These are phyloP conservation scores for Picathartes gymnocephalus DNA, from an alignment of 2,113 vertebrate genomes.

Conservation along the genomic window DNA sequence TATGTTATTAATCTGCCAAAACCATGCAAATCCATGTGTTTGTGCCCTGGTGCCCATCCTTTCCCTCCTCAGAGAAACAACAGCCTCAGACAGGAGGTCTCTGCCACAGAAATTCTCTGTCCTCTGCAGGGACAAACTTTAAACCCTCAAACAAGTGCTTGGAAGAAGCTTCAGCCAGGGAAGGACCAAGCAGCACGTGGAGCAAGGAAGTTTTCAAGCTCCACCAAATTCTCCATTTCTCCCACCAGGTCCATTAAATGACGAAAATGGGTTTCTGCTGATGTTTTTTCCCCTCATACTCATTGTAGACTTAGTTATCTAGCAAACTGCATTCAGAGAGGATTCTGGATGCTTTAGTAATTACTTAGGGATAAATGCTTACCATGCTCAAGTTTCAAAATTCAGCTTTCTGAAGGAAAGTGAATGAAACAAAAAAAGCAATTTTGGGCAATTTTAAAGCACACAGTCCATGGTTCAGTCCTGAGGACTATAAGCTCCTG, in stretches of 20 bases:
- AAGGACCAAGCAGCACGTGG: fast-evolving
- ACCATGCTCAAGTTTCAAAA: not conserved
- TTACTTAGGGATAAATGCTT: not conserved
- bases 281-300: fast-evolving
- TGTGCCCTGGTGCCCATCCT: not conserved
- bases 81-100: not conserved
- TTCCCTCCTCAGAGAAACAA: not conserved
- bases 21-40: not conserved
- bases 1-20: not conserved
- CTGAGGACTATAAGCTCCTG: not conserved
- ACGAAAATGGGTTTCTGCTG: not conserved
- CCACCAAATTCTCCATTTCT: not conserved
- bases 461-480: not conserved
- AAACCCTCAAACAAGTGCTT: not conserved
- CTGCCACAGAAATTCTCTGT: not conserved
- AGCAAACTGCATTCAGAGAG: not conserved
- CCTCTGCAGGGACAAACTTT: not conserved
- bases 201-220: not conserved
- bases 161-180: not conserved
- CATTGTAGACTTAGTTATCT: not conserved
- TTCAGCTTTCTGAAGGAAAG: not conserved
- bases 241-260: not conserved
- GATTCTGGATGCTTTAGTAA: not conserved
- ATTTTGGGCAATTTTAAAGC: not conserved
- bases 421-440: not conserved